Evolutionary conservation across 2,113 vertebrate genomes (phyloP).

Genomic region (Myotis yumanensis): DNA sequence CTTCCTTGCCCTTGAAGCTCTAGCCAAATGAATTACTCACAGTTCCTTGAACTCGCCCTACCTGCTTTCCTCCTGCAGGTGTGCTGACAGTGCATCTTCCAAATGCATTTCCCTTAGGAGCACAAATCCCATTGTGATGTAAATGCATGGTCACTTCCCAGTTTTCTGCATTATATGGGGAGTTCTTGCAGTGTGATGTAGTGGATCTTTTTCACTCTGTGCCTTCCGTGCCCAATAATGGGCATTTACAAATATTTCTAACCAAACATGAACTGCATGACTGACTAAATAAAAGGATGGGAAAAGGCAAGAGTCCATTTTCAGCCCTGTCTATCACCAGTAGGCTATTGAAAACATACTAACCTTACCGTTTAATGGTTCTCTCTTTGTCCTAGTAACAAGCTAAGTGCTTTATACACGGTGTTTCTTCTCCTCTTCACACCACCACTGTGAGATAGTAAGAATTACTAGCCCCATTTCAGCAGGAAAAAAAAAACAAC

Average conservation of each 20-base stretch:
- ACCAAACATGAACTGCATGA: neutral
- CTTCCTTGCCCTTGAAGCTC: neutral
- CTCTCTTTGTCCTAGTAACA: slow-evolving; percentile 30
- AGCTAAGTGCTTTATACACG: slow-evolving; percentile 12
- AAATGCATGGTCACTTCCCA: neutral
- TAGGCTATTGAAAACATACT: slow-evolving; percentile 24
- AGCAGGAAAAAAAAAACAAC: slow-evolving; percentile 10
- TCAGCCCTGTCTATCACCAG: neutral
- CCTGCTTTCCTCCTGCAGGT: neutral
- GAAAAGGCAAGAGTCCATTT: slow-evolving; percentile 17
- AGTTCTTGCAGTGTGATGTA: neutral
- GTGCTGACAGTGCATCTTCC: neutral
- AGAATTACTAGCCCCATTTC: slow-evolving; percentile 48
- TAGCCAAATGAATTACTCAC: neutral
- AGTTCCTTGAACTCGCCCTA: neutral
- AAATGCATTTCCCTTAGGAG: neutral
- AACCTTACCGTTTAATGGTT: slow-evolving; percentile 42
- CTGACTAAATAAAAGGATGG: neutral
- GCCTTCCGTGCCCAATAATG: neutral
- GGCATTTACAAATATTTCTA: neutral
- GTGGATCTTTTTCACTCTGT: neutral
- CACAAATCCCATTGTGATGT: neutral
- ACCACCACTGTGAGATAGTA: neutral
- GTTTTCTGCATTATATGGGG: neutral
- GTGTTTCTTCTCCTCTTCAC: slow-evolving; percentile 15